Percentiles rank a stretch among this genome's conserved stretches.
These are phyloP conservation scores for Xyrauchen texanus DNA, from an alignment of 2,113 vertebrate genomes.

Conservation along the genomic window DNA sequence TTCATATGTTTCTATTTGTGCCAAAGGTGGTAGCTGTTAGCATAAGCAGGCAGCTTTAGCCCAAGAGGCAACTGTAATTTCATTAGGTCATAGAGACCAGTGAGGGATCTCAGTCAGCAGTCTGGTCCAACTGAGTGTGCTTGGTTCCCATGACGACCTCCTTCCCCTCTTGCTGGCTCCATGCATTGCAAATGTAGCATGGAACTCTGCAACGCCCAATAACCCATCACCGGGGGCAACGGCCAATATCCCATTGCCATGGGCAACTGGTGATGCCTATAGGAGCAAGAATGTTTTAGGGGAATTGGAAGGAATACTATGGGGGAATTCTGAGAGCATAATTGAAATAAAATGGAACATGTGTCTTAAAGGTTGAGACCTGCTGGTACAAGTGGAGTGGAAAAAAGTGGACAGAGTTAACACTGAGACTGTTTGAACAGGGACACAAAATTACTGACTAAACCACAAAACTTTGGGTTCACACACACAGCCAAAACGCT, in stretches of 20 bases:
- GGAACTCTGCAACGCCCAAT: conserved; percentile 59
- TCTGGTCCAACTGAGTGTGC: conserved; percentile 47
- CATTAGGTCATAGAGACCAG: not conserved
- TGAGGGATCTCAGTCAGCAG: conserved; percentile 50
- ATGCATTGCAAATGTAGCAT: conserved; percentile 73
- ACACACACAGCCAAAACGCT: not conserved
- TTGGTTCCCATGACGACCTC: conserved; percentile 73
- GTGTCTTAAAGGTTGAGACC: conserved; percentile 63
- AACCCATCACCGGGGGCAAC: conserved; percentile 53
- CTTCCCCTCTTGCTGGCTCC: conserved; percentile 55
- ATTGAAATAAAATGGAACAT: conserved; percentile 74
- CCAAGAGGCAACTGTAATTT: conserved; percentile 1
- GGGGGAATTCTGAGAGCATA: conserved; percentile 58
- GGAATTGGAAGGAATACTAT: not conserved
- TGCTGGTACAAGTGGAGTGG: conserved; percentile 43
- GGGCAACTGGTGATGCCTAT: conserved; percentile 53
- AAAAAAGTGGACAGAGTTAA: conserved; percentile 43
- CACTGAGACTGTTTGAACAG: conserved; percentile 52
- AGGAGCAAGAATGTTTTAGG: conserved; percentile 26
- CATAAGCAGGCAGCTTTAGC: not conserved
- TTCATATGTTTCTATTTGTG: not conserved
- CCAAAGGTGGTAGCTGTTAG: not conserved
- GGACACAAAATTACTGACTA: conserved; percentile 48
- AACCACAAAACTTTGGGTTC: conserved; percentile 35
- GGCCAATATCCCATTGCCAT: conserved; percentile 56